Base-by-base conservation (phyloP, 53 echinoderm and acorn worm species). In the Zoroaster sp. region DNA sequence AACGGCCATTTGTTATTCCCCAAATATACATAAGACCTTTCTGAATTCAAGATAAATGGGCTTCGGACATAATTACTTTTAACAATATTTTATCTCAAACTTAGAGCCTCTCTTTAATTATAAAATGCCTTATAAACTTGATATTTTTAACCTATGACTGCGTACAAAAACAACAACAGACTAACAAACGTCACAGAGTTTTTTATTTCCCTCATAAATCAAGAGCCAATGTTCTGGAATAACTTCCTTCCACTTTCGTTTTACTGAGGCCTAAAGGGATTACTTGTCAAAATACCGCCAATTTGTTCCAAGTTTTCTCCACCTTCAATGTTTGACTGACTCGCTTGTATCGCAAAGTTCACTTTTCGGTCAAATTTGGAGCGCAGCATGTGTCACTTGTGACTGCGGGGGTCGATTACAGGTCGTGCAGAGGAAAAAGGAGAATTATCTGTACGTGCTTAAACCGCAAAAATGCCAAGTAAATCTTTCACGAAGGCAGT, bases 401-500 rank as follows among this genome's bases (percentile, higher is more conserved):
- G 39, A 20, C 30, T 78, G 21, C 59, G 3, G 59, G 78, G 78
- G 59, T 54, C 78, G 78, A 31, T 55, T 25, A 21, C 31, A 78
- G 78, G 78, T 78, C 78, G 78, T 34, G 78, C 59, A 55, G 17
- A 20, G 35, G 70, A 70, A 45, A 30, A 46, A 47, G 17, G 33
- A 4, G 76, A 39, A 20, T 78, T 35, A 39, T 37, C 31, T 3
- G 78, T 53, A 78, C 78, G 78, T 78, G 78, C 78, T 78, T 78
- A 59, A 78, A 78, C 78, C 78, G 59, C 78, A 78, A 63, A 78
- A 78, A 51, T 54, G 55, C n/a, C 53, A 53, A 35, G 37, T 78
- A 55, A 55, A 78, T 59, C 76, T 76, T 45, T 76, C 76, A 76
- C n/a, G 40, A 7, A 20, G 55, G 20, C 59, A 78, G 8, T 54